Evolutionary conservation across 2,888 invertebrate genomes (phyloP).

Genomic region (Troides aeacus): DNA sequence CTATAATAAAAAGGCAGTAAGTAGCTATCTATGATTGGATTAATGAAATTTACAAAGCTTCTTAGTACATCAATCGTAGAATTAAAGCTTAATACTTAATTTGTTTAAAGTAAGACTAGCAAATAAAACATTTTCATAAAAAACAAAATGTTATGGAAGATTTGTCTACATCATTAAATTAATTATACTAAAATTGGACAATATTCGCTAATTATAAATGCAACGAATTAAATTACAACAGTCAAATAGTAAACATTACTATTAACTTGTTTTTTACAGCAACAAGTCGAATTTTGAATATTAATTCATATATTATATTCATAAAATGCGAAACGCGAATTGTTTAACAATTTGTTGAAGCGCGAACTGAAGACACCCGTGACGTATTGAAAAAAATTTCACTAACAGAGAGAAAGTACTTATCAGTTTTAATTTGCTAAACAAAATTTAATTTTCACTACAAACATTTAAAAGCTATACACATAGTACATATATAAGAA

Average conservation of each 20-base stretch:
- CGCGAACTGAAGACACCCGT: conserved; percentile 31
- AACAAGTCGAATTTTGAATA: not conserved
- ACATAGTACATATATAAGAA: conserved; percentile 5
- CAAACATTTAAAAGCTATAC: conserved; percentile 1
- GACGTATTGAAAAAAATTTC: conserved; percentile 33
- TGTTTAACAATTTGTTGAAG: conserved; percentile 58
- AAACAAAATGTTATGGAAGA: conserved; percentile 20
- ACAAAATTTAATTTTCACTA: conserved; percentile 6
- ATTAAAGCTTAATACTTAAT: conserved; percentile 35
- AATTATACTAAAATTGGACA: conserved; percentile 19
- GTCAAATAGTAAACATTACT: not conserved
- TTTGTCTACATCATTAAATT: conserved; percentile 22
- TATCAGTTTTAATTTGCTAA: conserved; percentile 15
- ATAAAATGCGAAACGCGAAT: conserved; percentile 41
- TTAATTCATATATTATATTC: not conserved
- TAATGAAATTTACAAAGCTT: conserved; percentile 29
- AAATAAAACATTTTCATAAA: conserved; percentile 30
- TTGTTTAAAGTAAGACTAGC: conserved; percentile 55
- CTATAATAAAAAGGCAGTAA: conserved; percentile 31
- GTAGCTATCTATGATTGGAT: conserved; percentile 17
- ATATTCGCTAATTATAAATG: conserved; percentile 49
- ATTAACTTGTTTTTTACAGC: not conserved
- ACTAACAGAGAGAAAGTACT: conserved; percentile 31
- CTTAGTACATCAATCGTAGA: conserved; percentile 30
- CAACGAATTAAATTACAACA: conserved; percentile 48